Percentiles rank a stretch among this genome's conserved stretches.
These are phyloP conservation scores for Amphipyra berbera DNA, from an alignment of 2,888 invertebrate species.

Conservation along the genomic window DNA sequence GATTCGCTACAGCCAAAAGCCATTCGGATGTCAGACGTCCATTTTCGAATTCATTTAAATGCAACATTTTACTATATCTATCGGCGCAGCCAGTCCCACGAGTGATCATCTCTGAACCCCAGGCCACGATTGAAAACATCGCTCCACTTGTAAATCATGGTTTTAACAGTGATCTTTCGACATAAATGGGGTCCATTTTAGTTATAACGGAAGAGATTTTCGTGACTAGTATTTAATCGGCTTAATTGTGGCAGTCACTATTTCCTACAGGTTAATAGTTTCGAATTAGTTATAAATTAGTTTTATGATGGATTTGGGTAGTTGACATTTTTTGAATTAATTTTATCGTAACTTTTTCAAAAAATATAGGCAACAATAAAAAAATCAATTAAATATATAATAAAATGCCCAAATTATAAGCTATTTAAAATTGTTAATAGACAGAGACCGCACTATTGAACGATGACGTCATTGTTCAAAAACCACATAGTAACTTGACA, in stretches of 20 bases:
- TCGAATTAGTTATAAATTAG: too few species aligned
- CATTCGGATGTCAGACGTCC: conserved; percentile 19
- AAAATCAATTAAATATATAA: too few species aligned
- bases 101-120: conserved; percentile 40
- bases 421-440: too few species aligned
- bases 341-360: too few species aligned
- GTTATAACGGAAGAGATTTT: conserved; percentile 30
- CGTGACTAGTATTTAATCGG: conserved; percentile 22
- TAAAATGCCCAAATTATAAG: too few species aligned
- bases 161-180: conserved; percentile 46
- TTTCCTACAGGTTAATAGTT: too few species aligned
- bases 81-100: conserved; percentile 29
- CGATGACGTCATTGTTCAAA: too few species aligned
- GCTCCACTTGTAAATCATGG: conserved; percentile 50
- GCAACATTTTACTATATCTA: conserved; percentile 36
- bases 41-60: conserved; percentile 42
- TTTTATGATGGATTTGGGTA: too few species aligned
- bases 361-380: too few species aligned
- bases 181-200: conserved; percentile 41
- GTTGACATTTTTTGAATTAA: too few species aligned
- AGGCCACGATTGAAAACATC: conserved; percentile 46
- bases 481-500: too few species aligned
- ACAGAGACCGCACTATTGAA: too few species aligned
- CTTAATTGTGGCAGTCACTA: not conserved
- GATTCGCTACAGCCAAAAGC: conserved; percentile 19